These are phyloP conservation scores for Pyralis farinalis DNA, from an alignment of 2,888 invertebrate genomes.

Conservation along the genomic window DNA sequence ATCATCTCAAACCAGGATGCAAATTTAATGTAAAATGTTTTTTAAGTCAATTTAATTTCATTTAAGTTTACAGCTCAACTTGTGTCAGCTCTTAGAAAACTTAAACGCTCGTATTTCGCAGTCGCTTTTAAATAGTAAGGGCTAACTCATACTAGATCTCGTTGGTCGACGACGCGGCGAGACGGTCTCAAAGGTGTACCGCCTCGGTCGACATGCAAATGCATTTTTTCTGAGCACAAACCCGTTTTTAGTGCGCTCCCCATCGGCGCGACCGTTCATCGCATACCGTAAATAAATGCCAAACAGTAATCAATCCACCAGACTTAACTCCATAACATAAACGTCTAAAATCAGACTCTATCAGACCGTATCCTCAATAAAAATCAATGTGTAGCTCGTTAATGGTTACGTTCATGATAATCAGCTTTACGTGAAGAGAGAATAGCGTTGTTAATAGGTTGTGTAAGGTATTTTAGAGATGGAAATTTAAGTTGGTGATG, in stretches of 20 bases:
- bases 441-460: conserved; percentile 3
- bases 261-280: background rate
- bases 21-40: too few relatives aligned
- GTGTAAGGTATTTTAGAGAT: background rate
- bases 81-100: too few relatives aligned
- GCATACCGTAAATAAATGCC: conserved; percentile 18
- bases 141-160: too few relatives aligned
- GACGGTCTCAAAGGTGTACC: too few relatives aligned
- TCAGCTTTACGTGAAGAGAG: background rate
- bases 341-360: conserved; percentile 36
- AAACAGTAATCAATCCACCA: conserved; percentile 24
- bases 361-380: conserved; percentile 42
- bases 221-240: background rate
- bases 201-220: background rate
- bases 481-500: background rate
- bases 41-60: too few relatives aligned
- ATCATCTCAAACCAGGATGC: too few relatives aligned
- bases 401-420: background rate
- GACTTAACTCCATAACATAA: conserved; percentile 21
- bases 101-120: too few relatives aligned
- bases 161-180: too few relatives aligned
- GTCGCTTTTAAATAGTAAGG: too few relatives aligned
- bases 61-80: too few relatives aligned
- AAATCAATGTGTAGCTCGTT: conserved; percentile 23
- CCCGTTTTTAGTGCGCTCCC: background rate